phyloP scores from a whole-genome alignment of 2,888 invertebrate genomes.

The Hyposoter dolosus region DNA sequence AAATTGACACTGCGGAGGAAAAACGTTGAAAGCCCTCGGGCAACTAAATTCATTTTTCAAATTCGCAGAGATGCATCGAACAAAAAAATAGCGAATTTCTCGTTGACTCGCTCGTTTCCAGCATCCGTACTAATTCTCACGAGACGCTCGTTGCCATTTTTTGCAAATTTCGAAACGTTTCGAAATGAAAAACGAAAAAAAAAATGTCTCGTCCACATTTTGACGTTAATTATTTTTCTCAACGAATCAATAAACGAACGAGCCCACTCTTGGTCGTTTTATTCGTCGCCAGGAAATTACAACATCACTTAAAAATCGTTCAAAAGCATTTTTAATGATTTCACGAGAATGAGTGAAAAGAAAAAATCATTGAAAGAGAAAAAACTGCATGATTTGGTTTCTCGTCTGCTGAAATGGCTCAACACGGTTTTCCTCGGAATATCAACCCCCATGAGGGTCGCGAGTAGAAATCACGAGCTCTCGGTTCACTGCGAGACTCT shows the following conservation, averaged over 20 bases:
- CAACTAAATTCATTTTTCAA: neutral
- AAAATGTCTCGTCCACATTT: neutral
- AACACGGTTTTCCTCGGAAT: slow-evolving; percentile 12
- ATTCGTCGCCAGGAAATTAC: too few relatives aligned
- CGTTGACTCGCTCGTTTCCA: neutral
- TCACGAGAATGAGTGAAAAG: neutral
- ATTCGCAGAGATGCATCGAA: neutral
- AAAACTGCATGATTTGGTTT: slow-evolving; percentile 12
- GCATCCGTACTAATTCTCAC: neutral
- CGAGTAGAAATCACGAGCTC: slow-evolving; percentile 47
- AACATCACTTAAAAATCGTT: too few relatives aligned
- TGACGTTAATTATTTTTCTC: neutral
- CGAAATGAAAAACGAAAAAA: neutral
- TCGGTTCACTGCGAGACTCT: slow-evolving; percentile 54
- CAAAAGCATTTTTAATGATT: too few relatives aligned
- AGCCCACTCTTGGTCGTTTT: neutral
- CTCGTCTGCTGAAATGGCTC: slow-evolving; percentile 31
- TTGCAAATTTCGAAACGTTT: neutral
- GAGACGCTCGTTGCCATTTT: neutral
- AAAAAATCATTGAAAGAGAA: neutral
- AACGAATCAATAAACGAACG: neutral
- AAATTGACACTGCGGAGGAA: neutral
- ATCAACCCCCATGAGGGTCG: slow-evolving; percentile 46
- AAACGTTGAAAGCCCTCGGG: neutral
- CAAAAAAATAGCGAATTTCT: neutral